These are phyloP conservation scores for Odontesthes bonariensis DNA, from an alignment of 2,113 vertebrate genomes.

Conservation along the genomic window DNA sequence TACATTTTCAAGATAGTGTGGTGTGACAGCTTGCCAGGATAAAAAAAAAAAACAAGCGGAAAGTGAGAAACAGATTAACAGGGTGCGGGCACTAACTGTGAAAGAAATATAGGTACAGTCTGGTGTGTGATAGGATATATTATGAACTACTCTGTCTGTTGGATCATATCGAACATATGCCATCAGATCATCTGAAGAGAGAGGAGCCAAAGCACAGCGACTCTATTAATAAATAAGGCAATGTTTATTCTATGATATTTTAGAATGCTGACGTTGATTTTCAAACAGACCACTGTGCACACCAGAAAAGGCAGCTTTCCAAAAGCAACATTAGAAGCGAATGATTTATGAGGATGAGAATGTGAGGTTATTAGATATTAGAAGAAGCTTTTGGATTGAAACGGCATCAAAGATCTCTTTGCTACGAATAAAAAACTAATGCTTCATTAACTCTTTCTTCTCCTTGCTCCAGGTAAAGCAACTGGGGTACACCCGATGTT, in stretches of 20 bases:
- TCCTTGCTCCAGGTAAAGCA: background rate
- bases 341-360: slow-evolving; percentile 30
- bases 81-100: slow-evolving; percentile 40
- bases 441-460: background rate
- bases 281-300: background rate
- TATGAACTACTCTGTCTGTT: slow-evolving; percentile 21
- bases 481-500: background rate
- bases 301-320: slow-evolving; percentile 13
- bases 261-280: slow-evolving; percentile 22
- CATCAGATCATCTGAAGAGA: slow-evolving; percentile 10
- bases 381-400: slow-evolving; percentile 7
- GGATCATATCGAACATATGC: slow-evolving; percentile 53
- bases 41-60: slow-evolving; percentile 12
- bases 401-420: background rate
- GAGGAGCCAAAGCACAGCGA: slow-evolving; percentile 13
- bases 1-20: background rate
- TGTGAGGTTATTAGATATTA: background rate
- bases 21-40: slow-evolving; percentile 8
- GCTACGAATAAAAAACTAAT: too few species aligned
- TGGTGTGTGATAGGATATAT: slow-evolving; percentile 12
- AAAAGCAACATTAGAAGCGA: slow-evolving; percentile 25
- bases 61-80: slow-evolving; percentile 31
- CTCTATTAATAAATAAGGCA: slow-evolving; percentile 3
- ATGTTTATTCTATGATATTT: slow-evolving; percentile 15
- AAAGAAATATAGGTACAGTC: slow-evolving; percentile 44